A percentile compares a stretch with the other conserved stretches of the same genome.
These are phyloP conservation scores for Bothrops alternatus DNA, from an alignment of 2,797 vertebrate genomes.

Conservation along the genomic window DNA sequence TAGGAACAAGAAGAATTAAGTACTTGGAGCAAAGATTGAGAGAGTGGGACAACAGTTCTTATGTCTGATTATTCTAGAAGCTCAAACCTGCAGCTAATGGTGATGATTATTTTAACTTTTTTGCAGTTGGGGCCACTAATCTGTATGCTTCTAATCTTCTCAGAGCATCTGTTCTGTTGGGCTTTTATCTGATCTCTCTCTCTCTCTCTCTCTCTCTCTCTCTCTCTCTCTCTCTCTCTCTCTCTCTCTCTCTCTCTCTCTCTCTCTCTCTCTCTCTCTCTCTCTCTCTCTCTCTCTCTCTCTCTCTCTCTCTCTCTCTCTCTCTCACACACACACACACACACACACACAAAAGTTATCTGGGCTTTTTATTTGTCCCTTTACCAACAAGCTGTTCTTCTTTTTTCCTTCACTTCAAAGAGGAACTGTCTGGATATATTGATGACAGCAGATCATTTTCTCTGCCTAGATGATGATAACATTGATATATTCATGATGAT, in stretches of 20 bases:
- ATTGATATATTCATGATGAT: neutral
- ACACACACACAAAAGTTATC: constrained; percentile 41
- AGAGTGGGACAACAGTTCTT: constrained; percentile 31
- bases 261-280: constrained; percentile 59
- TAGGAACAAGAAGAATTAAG: constrained; percentile 39
- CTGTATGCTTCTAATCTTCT: constrained; percentile 69
- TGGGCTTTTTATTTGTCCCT: constrained; percentile 39
- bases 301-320: constrained; percentile 49
- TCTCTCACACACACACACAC: no score
- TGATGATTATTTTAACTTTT: constrained; percentile 44
- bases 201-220: constrained; percentile 58
- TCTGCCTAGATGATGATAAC: neutral
- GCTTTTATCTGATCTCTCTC: constrained; percentile 66
- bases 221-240: constrained; percentile 58
- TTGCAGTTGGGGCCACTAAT: constrained; percentile 62
- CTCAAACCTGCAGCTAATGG: neutral
- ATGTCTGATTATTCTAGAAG: constrained; percentile 44
- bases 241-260: constrained; percentile 60
- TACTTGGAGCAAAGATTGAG: constrained; percentile 11
- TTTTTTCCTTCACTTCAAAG: constrained; percentile 10
- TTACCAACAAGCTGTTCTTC: constrained; percentile 26
- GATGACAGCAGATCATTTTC: neutral
- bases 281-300: constrained; percentile 57
- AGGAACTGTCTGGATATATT: constrained; percentile 9
- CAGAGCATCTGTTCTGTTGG: constrained; percentile 60